Conservation (phyloP, 2,113 vertebrate species). For the Hippoglossus stenolepis region DNA sequence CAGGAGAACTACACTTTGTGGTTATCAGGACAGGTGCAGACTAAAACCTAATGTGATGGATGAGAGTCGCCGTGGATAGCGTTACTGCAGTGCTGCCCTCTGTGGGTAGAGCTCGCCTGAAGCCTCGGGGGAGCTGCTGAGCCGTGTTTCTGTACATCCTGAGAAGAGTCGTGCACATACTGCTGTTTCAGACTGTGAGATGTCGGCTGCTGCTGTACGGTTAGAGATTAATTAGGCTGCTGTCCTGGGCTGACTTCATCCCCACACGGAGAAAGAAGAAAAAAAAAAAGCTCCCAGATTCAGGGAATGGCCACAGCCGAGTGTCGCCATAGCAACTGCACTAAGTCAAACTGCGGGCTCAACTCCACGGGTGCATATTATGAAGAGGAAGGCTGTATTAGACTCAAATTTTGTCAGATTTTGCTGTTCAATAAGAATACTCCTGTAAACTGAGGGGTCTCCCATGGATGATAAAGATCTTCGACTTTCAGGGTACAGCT, state of each 20-base stretch:
- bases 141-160: neutral
- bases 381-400: neutral
- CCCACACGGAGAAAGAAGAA: slow-evolving; percentile 5
- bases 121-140: neutral
- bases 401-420: neutral
- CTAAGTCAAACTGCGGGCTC: neutral
- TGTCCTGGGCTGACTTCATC: slow-evolving; percentile 5
- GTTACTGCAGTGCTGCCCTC: neutral
- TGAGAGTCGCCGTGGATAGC: neutral
- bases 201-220: slow-evolving; percentile 5
- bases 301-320: neutral
- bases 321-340: slow-evolving; percentile 14
- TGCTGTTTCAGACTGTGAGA: slow-evolving; percentile 10
- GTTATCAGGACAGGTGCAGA: slow-evolving; percentile 11
- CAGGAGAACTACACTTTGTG: neutral
- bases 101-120: neutral
- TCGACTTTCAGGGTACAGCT: no score
- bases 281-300: slow-evolving; percentile 10
- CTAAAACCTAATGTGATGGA: slow-evolving; percentile 12
- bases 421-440: neutral
- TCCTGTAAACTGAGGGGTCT: neutral
- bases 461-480: no score
- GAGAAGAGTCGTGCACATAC: neutral
- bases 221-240: slow-evolving; percentile 47
- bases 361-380: neutral